phyloP scores from a whole-genome alignment of 2,113 vertebrate genomes.

The Zapus hudsonius region DNA sequence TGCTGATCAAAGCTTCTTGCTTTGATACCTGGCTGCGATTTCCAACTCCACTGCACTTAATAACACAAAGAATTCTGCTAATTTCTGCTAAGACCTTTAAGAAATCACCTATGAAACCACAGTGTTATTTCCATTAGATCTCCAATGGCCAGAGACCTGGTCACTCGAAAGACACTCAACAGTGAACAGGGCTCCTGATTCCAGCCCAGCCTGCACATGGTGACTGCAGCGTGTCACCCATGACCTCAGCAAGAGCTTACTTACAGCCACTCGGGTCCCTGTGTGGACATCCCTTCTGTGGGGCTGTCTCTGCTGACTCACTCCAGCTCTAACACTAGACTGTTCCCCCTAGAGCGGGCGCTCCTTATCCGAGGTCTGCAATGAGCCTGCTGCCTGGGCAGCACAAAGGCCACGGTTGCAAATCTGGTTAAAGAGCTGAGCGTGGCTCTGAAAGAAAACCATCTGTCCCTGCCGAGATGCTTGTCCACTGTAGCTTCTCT shows the following conservation, averaged over 20 bases:
- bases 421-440: constrained; percentile 42
- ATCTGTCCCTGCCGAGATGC: neutral
- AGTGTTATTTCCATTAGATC: neutral
- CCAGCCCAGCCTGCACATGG: neutral
- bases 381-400: neutral
- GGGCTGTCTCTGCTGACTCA: fast-evolving
- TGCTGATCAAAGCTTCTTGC: neutral
- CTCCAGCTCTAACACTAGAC: neutral
- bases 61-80: neutral
- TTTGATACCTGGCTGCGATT: too few relatives aligned
- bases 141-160: fast-evolving
- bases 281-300: fast-evolving
- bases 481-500: neutral
- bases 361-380: neutral
- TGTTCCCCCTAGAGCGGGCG: neutral
- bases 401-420: neutral
- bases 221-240: fast-evolving
- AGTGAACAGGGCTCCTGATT: fast-evolving
- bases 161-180: fast-evolving
- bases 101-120: fast-evolving
- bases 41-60: neutral
- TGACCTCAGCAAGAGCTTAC: fast-evolving
- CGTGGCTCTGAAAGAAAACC: neutral
- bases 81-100: neutral
- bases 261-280: fast-evolving